Conservation (phyloP, 2,113 vertebrate species). For the Chamaea fasciata region DNA sequence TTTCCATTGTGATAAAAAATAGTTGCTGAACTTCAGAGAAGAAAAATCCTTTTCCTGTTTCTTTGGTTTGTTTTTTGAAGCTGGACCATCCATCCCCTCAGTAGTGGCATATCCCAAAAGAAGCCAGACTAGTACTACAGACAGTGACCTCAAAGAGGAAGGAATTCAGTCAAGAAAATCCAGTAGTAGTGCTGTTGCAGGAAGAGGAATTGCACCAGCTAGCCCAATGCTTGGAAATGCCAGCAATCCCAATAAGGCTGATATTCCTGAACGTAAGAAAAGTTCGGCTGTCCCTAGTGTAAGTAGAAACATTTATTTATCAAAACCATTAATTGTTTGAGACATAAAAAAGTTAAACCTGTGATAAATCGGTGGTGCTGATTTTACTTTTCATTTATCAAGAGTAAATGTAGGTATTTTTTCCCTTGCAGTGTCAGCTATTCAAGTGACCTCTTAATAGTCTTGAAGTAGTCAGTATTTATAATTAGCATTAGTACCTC, state of each 20-base stretch:
- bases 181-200: slow-evolving; percentile 72
- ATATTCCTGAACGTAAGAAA: slow-evolving; percentile 95
- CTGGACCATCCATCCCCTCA: slow-evolving; percentile 83
- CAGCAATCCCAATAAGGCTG: slow-evolving; percentile 96
- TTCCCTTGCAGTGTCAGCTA: not conserved
- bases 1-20: not conserved
- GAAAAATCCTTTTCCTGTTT: not conserved
- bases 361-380: not conserved
- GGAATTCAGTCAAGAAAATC: slow-evolving; percentile 84
- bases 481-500: not conserved
- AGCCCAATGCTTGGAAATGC: slow-evolving; percentile 94
- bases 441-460: not conserved
- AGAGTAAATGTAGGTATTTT: not conserved
- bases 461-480: not conserved
- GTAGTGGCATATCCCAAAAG: slow-evolving; percentile 87
- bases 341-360: not conserved
- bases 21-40: not conserved
- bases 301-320: slow-evolving; percentile 58
- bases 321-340: not conserved
- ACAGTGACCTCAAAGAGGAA: slow-evolving; percentile 86
- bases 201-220: slow-evolving; percentile 83
- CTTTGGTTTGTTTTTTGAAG: slow-evolving; percentile 61
- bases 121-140: slow-evolving; percentile 87
- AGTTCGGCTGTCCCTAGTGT: slow-evolving; percentile 85
- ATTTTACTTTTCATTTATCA: not conserved